A percentile compares a stretch with the other conserved stretches of the same genome.
Evolutionary conservation across 2,113 vertebrate genomes (phyloP).

Genomic region (Dicerorhinus sumatrensis): DNA sequence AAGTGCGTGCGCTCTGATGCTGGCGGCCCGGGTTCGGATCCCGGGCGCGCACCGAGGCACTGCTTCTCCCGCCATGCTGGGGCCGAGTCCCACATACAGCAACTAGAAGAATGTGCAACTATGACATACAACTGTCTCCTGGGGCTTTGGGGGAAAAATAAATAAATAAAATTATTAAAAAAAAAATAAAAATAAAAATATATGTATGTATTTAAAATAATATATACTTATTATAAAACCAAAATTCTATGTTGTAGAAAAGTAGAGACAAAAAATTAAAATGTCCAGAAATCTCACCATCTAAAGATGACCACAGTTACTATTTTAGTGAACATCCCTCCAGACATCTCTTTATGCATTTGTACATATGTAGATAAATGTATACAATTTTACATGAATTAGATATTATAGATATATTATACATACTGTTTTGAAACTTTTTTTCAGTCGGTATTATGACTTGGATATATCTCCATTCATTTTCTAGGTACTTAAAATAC

Average conservation of each 20-base stretch:
- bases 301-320: neutral
- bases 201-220: neutral
- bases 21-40: no score
- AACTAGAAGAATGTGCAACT: no score
- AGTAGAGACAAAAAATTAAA: constrained; percentile 15
- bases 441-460: neutral
- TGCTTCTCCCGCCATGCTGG: no score
- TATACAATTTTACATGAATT: neutral
- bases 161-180: no score
- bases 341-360: neutral
- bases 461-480: constrained; percentile 4
- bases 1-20: no score
- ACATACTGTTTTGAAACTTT: neutral
- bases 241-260: neutral
- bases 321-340: neutral
- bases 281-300: neutral
- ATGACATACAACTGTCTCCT: no score
- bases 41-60: no score
- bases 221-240: neutral
- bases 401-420: neutral
- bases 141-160: no score
- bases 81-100: no score
- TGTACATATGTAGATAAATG: neutral
- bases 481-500: neutral
- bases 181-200: no score